Evolutionary conservation across 1,140 invertebrate species (phyloP).

Genomic region (Lycorma delicatula): DNA sequence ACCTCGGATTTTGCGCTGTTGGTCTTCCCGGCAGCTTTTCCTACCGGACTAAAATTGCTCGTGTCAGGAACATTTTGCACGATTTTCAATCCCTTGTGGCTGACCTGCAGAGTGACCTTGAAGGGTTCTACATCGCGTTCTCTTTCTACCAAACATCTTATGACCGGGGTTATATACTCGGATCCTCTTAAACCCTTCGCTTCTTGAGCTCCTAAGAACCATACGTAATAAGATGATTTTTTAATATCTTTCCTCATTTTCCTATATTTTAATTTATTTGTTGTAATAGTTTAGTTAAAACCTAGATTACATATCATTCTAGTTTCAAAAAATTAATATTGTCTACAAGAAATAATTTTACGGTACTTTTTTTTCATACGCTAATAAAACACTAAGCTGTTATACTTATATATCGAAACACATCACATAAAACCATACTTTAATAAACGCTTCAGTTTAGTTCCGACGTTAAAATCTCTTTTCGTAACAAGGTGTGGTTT

Average conservation of each 20-base stretch:
- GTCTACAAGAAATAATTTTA: background rate
- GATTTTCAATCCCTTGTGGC: slow-evolving; percentile 88
- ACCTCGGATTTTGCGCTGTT: slow-evolving; percentile 45
- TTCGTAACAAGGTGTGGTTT: too few relatives aligned
- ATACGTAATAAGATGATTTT: slow-evolving; percentile 95
- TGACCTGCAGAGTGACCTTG: slow-evolving; percentile 81
- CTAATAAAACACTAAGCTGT: background rate
- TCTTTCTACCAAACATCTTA: slow-evolving; percentile 72
- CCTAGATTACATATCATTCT: background rate
- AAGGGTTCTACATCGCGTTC: slow-evolving; percentile 81
- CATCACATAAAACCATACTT: too few relatives aligned
- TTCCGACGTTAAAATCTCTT: too few relatives aligned
- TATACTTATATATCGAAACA: background rate
- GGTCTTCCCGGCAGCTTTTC: slow-evolving; percentile 21
- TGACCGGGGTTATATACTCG: slow-evolving; percentile 70
- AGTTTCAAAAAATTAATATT: too few relatives aligned
- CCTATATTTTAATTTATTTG: background rate
- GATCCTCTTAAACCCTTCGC: slow-evolving; percentile 76
- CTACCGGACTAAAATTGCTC: slow-evolving; percentile 15
- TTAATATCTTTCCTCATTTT: slow-evolving; percentile 77
- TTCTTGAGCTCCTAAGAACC: slow-evolving; percentile 95
- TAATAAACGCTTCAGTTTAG: too few relatives aligned
- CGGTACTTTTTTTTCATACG: background rate
- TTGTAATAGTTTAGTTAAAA: background rate
- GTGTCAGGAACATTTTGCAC: slow-evolving; percentile 54